phyloP scores from a whole-genome alignment of 2,113 vertebrate species.

The Grammomys surdaster region DNA sequence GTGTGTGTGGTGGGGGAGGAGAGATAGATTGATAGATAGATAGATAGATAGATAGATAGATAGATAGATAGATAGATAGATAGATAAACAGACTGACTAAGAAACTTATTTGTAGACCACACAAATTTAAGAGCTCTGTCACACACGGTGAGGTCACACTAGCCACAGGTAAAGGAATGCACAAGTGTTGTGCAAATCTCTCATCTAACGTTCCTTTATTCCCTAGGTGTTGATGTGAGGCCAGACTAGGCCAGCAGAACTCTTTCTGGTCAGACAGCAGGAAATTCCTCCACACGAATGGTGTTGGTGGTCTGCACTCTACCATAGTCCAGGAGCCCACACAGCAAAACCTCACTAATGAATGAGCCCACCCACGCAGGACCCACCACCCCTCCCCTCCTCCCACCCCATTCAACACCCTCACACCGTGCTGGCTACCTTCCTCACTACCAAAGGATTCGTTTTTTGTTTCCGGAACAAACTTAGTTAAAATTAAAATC shows the following conservation, averaged over 20 bases:
- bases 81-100: background rate
- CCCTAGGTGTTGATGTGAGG: constrained; percentile 84
- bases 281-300: constrained; percentile 87
- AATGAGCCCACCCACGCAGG: constrained; percentile 89
- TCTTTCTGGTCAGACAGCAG: constrained; percentile 88
- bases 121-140: constrained; percentile 34
- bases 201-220: constrained; percentile 85
- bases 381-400: background rate
- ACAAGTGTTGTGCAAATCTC: constrained; percentile 82
- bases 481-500: constrained; percentile 79
- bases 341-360: constrained; percentile 86
- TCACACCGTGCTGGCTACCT: background rate
- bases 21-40: background rate
- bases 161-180: constrained; percentile 76
- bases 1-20: background rate
- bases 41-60: background rate
- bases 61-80: background rate
- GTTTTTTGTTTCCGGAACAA: constrained; percentile 79
- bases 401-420: background rate
- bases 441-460: constrained; percentile 80
- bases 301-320: constrained; percentile 87
- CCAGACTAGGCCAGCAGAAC: constrained; percentile 84
- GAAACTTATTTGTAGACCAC: background rate
- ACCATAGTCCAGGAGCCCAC: constrained; percentile 78
- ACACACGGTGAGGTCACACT: constrained; percentile 67